phyloP scores from a whole-genome alignment of 1,140 invertebrate species.

The Harlomillsia oculata region DNA sequence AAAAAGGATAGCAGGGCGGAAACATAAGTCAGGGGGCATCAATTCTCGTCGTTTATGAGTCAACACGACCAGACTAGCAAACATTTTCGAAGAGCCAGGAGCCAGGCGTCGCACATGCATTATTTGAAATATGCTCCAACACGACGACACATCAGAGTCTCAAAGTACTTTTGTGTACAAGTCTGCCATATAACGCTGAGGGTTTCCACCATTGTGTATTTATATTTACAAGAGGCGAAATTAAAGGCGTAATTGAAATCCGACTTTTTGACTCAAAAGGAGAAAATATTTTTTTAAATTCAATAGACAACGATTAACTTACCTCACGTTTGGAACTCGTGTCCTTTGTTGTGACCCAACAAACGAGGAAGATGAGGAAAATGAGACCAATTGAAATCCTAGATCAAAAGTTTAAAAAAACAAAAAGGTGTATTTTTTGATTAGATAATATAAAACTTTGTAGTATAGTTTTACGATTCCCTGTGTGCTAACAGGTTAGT shows the following conservation, averaged over 20 bases:
- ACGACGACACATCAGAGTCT: neutral
- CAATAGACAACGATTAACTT: no score
- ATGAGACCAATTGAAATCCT: constrained; percentile 16
- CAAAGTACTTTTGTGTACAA: neutral
- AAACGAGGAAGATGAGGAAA: constrained; percentile 7
- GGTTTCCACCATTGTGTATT: neutral
- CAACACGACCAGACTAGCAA: no score
- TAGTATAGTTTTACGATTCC: neutral
- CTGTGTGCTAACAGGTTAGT: neutral
- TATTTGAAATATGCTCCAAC: no score
- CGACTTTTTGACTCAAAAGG: neutral
- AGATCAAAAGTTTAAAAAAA: constrained; percentile 9
- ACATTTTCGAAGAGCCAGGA: no score
- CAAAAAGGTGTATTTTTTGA: neutral
- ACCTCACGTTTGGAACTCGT: constrained; percentile 13
- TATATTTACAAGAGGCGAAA: neutral
- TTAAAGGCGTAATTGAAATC: neutral
- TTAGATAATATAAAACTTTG: no score
- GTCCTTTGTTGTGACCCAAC: neutral
- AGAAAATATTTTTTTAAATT: no score
- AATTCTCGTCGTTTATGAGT: no score
- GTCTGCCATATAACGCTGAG: neutral
- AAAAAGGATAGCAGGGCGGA: no score
- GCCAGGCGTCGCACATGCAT: no score
- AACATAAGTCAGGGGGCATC: no score